phyloP scores from a whole-genome alignment of 2,888 invertebrate genomes.

The Harpagoxenus sublaevis region DNA sequence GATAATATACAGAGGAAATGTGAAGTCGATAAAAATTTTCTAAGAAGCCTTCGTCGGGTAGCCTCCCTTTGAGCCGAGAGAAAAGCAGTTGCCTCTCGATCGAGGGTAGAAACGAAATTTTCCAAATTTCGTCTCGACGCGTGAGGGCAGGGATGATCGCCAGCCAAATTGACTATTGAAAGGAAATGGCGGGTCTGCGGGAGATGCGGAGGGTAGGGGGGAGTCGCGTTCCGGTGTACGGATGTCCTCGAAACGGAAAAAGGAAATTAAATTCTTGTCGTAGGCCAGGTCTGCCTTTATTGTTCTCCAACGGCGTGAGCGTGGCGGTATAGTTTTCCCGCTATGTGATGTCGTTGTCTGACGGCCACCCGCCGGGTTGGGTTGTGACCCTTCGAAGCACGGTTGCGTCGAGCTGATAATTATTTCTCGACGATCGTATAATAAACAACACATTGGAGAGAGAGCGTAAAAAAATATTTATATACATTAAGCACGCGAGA shows the following conservation, averaged over 20 bases:
- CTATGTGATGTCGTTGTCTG: conserved; percentile 17
- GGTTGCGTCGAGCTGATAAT: conserved; percentile 56
- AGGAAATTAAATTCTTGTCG: conserved; percentile 80
- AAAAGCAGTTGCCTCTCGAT: conserved; percentile 37
- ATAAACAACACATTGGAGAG: not conserved
- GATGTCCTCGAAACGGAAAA: conserved; percentile 74
- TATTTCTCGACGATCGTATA: conserved; percentile 37
- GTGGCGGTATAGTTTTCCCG: conserved; percentile 49
- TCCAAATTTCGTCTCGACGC: conserved; percentile 43
- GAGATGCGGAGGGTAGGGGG: conserved; percentile 28
- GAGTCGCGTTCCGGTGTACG: conserved; percentile 53
- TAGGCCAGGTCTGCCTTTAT: conserved; percentile 61
- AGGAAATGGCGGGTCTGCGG: conserved; percentile 70
- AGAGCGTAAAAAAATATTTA: not conserved
- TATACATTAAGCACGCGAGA: not conserved
- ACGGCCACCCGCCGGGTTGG: conserved; percentile 33
- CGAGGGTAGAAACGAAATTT: conserved; percentile 57
- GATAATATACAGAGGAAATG: not conserved
- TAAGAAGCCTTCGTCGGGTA: not conserved
- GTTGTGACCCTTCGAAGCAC: conserved; percentile 30
- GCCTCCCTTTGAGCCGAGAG: conserved; percentile 8
- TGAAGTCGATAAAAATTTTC: conserved; percentile 9
- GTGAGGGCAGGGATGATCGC: conserved; percentile 66
- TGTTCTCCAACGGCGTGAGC: conserved; percentile 56
- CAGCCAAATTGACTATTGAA: conserved; percentile 76